Base-by-base conservation (phyloP, 1,140 invertebrate species). In the Anastrepha ludens region DNA sequence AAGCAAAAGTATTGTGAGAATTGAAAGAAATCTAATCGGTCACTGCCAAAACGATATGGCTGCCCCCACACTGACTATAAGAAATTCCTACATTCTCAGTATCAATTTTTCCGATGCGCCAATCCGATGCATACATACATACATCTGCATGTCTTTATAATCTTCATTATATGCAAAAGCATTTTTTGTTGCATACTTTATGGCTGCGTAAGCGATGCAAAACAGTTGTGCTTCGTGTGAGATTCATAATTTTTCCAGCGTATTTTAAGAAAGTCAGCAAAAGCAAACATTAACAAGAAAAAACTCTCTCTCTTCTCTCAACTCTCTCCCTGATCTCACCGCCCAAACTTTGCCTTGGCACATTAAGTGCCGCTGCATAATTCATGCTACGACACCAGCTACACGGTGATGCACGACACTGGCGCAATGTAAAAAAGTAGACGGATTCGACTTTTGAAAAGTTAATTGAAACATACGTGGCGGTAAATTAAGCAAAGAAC, bases 391-490 rank as follows among this genome's bases (percentile, higher is more conserved):
- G 17, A 41, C 70, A 17, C 17, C 11, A 29, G 41, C 44, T 47
- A 50, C 13, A 74, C 7, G 64, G 20, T 13, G 55, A 47, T 47
- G 44, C 17, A 74, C 39, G 5, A 7, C 15, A 47, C 44, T 6
- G 15, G 41, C 15, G 17, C 44, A 41, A n/a, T 55, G 74, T 78
- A 55, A 81, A 81, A 55, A 81, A 81, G 47, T 47, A 29, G 44
- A 81, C 29, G 74, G n/a, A 81, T 81, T 81, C 41, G 47, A 81
- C 74, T 81, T 81, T 29, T 81, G 8, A 81, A 81, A 81, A 81
- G 74, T 81, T 81, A 81, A 81, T 81, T 81, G 74, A 81, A 81
- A 81, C 74, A 81, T 41, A 81, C 74, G 47, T 81, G 74, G 44
- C 17, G 74, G n/a, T 81, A 81, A 81, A 81, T 81, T 81, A 81